phyloP scores from a whole-genome alignment of 1,140 invertebrate species.

The Drosophila ficusphila region DNA sequence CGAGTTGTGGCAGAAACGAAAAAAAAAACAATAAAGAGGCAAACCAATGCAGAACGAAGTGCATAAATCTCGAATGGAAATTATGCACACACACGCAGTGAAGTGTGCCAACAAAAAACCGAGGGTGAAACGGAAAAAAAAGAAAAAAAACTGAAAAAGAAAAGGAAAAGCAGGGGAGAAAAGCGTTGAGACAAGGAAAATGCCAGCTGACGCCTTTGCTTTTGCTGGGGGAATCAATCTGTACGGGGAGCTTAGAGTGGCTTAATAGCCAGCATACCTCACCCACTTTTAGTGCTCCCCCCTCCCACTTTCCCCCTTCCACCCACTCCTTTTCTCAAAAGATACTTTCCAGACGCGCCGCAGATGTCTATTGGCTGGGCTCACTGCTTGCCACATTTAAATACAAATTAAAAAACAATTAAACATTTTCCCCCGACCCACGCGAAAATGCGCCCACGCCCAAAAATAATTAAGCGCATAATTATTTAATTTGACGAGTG shows the following conservation, averaged over 20 bases:
- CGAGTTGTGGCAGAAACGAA: too few relatives aligned
- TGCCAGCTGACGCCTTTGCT: background rate
- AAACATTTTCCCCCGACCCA: slow-evolving; percentile 30
- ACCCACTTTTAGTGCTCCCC: background rate
- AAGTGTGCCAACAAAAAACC: background rate
- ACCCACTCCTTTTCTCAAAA: too few relatives aligned
- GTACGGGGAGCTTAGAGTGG: background rate
- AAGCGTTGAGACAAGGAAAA: background rate
- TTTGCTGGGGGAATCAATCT: slow-evolving; percentile 16
- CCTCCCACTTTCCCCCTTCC: too few relatives aligned
- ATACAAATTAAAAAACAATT: slow-evolving; percentile 61
- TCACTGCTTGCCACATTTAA: slow-evolving; percentile 25
- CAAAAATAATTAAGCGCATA: slow-evolving; percentile 70
- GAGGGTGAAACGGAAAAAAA: too few relatives aligned
- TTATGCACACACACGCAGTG: slow-evolving; percentile 10
- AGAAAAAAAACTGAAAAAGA: background rate
- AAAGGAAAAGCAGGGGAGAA: background rate
- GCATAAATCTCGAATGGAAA: slow-evolving; percentile 35
- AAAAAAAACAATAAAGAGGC: background rate
- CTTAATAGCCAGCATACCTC: background rate
- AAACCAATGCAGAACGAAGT: slow-evolving; percentile 10
- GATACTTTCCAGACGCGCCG: background rate
- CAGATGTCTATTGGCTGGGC: slow-evolving; percentile 21
- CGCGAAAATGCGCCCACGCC: background rate
- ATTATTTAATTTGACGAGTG: slow-evolving; percentile 67